Evolutionary conservation across 2,113 vertebrate genomes (phyloP).

Genomic region (Grammomys dolichurus): DNA sequence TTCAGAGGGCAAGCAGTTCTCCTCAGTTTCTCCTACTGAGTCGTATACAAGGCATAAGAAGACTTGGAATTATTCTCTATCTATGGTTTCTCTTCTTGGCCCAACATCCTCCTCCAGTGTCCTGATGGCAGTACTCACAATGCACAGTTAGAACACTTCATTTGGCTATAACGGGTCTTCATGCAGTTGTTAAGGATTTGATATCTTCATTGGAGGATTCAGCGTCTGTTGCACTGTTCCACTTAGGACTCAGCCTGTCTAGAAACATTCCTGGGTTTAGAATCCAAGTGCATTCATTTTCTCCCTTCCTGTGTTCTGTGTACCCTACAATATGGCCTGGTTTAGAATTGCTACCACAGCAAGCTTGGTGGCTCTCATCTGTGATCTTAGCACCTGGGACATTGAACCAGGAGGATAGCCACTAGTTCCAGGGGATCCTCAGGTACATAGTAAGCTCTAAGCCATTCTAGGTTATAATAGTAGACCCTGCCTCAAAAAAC

Average conservation of each 20-base stretch:
- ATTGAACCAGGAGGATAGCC: too few species aligned
- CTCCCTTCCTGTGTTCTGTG: not conserved
- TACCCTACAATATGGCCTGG: not conserved
- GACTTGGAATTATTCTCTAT: not conserved
- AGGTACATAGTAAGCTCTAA: not conserved
- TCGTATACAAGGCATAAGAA: not conserved
- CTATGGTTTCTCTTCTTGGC: not conserved
- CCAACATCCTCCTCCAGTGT: not conserved
- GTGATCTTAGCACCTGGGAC: not conserved
- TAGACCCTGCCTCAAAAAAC: too few species aligned
- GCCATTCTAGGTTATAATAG: not conserved
- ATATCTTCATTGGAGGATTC: not conserved
- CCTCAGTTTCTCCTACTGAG: not conserved
- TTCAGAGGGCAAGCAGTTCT: not conserved
- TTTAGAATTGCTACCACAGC: not conserved
- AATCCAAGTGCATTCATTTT: not conserved
- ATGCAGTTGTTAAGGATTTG: not conserved
- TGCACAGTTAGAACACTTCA: too few species aligned
- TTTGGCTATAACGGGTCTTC: not conserved
- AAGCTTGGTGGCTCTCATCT: not conserved
- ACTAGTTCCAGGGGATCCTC: not conserved
- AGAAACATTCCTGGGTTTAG: not conserved
- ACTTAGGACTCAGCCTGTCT: not conserved
- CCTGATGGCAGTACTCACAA: not conserved
- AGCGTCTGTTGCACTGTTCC: not conserved